Base-by-base conservation (phyloP, 2,888 invertebrate genomes). In the Dysmachus trigonus region DNA sequence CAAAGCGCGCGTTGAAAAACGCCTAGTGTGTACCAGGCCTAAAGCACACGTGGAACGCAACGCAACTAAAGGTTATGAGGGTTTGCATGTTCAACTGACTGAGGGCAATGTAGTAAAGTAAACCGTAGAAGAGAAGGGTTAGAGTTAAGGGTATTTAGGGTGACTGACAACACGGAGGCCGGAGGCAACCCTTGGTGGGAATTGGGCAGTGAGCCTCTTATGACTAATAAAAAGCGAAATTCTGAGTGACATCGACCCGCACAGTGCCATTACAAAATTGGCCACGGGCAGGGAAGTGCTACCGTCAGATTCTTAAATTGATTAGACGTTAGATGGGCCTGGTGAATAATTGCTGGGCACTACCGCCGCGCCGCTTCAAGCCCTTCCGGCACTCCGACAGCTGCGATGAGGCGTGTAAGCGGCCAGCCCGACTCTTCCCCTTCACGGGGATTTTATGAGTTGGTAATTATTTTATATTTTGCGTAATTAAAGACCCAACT, bases 391-490 rank as follows among this genome's bases (percentile, higher is more conserved):
- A 27, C 62, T 18, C 22, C 22, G 77, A 15, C 8, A 77, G 30
- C 41, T 15, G 13, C 31, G 2, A 74, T n/a, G n/a, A 27, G 73
- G 1, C 31, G 31, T 30, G 31, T 41, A 30, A 30, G 30, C 41
- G 38, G 77, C 18, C 0, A 41, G 22, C 27, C 2, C 8, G 13
- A 13, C 77, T 35, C 77, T 31, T 33, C 73, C 73, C 31, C 33
- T 73, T 62, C 10, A 22, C 62, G 62, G 62, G 77, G 77, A 77
- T 77, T 77, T 77, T 77, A 77, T 77, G 77, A 77, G 15, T 77
- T 77, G 10, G 77, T 77, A 77, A 77, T 77, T 77, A 77, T 77
- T 77, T 77, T 77, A 77, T 77, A 77, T 77, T 77, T 77, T 47
- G 13, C 47, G 77, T 77, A 51, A 77, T 77, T 77, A 77, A 47